Evolutionary conservation across 2,888 invertebrate genomes (phyloP).

Genomic region (Lasioglossum lativentre): DNA sequence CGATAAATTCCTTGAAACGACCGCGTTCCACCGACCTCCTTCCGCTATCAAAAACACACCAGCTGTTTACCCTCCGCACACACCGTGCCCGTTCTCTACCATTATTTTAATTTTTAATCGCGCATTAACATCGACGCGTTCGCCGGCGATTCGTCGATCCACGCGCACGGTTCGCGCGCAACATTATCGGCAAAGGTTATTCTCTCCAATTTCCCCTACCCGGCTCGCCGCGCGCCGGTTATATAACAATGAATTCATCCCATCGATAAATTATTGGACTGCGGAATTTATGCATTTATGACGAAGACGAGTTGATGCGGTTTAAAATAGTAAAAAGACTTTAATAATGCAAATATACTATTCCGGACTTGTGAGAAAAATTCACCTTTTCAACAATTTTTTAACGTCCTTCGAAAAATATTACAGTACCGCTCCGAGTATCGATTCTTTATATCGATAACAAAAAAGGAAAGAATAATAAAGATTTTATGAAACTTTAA

Average conservation of each 20-base stretch:
- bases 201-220: background rate
- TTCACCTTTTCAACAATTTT: no score
- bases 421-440: background rate
- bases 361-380: no score
- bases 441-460: no score
- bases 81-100: background rate
- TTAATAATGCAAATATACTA: no score
- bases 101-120: slow-evolving; percentile 41
- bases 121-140: slow-evolving; percentile 11
- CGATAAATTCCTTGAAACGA: slow-evolving; percentile 40
- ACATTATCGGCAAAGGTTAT: background rate
- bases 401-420: background rate
- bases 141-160: slow-evolving; percentile 12
- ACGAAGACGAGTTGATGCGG: background rate
- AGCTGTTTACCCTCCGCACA: slow-evolving; percentile 28
- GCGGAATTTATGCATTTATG: background rate
- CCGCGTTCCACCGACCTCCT: slow-evolving; percentile 17
- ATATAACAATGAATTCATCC: background rate
- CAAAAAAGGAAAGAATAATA: no score
- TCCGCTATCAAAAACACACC: slow-evolving; percentile 33
- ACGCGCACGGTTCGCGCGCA: background rate
- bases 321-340: background rate
- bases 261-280: background rate
- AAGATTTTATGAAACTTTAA: no score
- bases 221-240: no score